These are phyloP conservation scores for Cataglyphis rosenhaueri DNA, from an alignment of 2,888 invertebrate species.

Conservation along the genomic window DNA sequence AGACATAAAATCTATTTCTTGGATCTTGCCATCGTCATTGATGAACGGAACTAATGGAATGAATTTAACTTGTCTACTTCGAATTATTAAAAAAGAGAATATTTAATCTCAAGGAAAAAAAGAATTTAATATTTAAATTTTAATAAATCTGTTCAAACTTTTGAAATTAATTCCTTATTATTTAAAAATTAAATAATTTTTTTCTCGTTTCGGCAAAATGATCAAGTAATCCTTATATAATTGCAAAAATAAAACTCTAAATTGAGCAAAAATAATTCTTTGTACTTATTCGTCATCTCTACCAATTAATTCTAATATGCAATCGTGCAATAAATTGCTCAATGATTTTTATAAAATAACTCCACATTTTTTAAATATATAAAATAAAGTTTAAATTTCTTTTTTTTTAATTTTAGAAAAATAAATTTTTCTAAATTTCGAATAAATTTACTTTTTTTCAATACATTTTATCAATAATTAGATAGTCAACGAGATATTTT, in stretches of 20 bases:
- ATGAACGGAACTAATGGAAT: slow-evolving; percentile 9
- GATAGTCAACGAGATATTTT: neutral
- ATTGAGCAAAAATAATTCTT: neutral
- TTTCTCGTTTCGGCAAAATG: neutral
- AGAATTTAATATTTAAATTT: slow-evolving; percentile 9
- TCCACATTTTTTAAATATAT: neutral
- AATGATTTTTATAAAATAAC: neutral
- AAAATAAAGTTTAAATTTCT: neutral
- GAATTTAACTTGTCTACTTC: neutral
- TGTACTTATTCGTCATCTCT: neutral
- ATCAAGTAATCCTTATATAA: neutral
- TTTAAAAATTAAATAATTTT: neutral
- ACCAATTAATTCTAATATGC: neutral
- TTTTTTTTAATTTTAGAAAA: neutral
- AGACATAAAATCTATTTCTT: slow-evolving; percentile 17
- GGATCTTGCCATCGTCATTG: slow-evolving; percentile 25
- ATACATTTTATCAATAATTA: neutral
- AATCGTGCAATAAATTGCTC: neutral
- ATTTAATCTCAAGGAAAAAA: neutral
- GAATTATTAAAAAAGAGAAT: neutral
- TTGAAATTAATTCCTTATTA: neutral
- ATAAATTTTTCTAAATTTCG: neutral
- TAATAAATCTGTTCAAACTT: neutral
- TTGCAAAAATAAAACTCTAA: neutral
- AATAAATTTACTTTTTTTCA: neutral